Conservation (phyloP, 2,113 vertebrate species). For the Erythrocercus mccallii region DNA sequence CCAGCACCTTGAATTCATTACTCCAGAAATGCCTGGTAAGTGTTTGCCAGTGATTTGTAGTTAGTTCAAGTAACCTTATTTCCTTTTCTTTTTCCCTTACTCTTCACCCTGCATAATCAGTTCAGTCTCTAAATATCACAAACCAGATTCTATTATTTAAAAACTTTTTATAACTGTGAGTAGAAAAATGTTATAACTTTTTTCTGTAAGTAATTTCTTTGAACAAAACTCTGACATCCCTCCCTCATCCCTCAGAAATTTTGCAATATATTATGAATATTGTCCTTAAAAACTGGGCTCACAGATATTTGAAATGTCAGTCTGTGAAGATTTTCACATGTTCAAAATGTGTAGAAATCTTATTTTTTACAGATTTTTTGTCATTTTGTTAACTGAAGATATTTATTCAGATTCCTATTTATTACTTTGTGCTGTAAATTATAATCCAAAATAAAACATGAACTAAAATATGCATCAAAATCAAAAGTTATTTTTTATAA, state of each 20-base stretch:
- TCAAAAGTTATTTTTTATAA: background rate
- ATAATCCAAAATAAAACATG: background rate
- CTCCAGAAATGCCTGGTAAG: background rate
- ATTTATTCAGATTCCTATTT: background rate
- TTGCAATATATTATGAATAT: background rate
- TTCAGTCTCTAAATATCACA: background rate
- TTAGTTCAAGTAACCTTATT: background rate
- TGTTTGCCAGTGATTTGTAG: background rate
- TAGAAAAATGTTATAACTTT: background rate
- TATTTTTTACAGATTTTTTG: background rate
- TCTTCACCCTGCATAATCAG: background rate
- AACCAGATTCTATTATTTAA: background rate
- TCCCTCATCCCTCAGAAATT: background rate
- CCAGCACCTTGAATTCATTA: background rate
- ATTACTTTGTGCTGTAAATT: background rate
- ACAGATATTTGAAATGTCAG: background rate
- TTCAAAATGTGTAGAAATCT: background rate
- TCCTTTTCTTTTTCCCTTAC: background rate
- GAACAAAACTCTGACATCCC: background rate
- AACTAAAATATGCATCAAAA: background rate
- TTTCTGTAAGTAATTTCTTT: background rate
- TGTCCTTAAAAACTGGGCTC: background rate
- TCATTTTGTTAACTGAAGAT: background rate
- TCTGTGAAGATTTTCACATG: background rate
- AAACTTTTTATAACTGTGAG: background rate